phyloP scores from a whole-genome alignment of 2,797 vertebrate species.

The Saguinus oedipus region DNA sequence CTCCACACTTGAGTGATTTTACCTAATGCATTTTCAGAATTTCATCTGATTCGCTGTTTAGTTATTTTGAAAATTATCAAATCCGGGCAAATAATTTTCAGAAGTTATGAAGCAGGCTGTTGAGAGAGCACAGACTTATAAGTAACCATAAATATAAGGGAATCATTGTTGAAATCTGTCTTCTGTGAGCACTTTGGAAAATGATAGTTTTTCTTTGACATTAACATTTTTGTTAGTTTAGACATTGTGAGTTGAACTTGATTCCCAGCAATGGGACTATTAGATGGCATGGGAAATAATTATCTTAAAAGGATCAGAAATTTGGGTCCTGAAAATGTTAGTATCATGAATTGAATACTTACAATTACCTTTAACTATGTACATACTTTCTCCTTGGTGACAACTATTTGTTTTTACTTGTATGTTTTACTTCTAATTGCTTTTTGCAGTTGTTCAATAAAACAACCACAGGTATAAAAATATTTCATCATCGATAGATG shows the following conservation, averaged over 20 bases:
- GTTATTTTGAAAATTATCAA: background rate
- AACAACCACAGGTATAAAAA: conserved; percentile 59
- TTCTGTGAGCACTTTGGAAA: background rate
- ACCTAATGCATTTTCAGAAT: background rate
- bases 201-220: background rate
- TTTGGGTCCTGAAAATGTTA: background rate
- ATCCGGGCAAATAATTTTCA: background rate
- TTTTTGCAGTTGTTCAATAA: conserved; percentile 64
- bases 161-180: background rate
- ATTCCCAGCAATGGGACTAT: background rate
- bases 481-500: conserved; percentile 62
- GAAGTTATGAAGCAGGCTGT: background rate
- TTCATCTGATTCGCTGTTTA: background rate
- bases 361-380: background rate
- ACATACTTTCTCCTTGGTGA: background rate
- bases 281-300: background rate
- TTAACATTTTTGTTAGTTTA: conserved; percentile 47
- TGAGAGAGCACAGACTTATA: background rate
- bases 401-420: background rate
- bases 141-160: background rate
- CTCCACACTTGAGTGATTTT: background rate
- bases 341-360: background rate
- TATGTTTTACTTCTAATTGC: conserved; percentile 22
- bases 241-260: background rate
- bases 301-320: background rate